Evolutionary conservation across 2,113 vertebrate species (phyloP), one percentile per base, ranked within the genome.

Genomic region (Vireo altiloquus): DNA sequence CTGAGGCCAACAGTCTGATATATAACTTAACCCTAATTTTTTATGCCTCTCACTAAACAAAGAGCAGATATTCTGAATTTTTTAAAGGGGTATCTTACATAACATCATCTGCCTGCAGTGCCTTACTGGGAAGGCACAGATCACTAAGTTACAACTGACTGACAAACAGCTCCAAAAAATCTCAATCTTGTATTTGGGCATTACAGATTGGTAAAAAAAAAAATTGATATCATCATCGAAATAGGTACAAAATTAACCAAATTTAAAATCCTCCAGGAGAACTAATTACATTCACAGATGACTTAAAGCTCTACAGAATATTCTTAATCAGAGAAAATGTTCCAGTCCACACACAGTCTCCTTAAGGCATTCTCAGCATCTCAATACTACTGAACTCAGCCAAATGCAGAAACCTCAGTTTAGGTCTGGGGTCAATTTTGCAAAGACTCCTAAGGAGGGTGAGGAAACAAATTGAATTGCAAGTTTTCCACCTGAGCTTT

Each of bases 21-120:
- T 2, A 7, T 1, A 82, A 56, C 15, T 42, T 7, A 33, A 11
- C 35, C 23, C 35, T 9, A 6, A 7, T 2, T 3, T 22, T 27
- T 47, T 39, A 24, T 5, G 18, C 5, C 33, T 54, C 20, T 40
- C 28, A 49, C 6, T 3, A 25, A 31, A 59, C n/a, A 15, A 17
- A 23, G 1, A 44, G 16, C 13, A 28, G 2, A 4, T 12, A 9
- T 16, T 56, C 60, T 25, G 12, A 54, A 35, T 11, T 54, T 35
- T 37, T 35, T 10, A 8, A 4, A 64, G 63, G 12, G 3, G 15
- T 44, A 18, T 11, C 28, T 80, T 16, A 20, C 0, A 4, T 4
- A 40, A 50, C 5, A 61, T 8, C 7, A 31, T 21, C 40, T 53
- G 11, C 12, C 68, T 64, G 9, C 24, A 19, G 33, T 6, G 22